Conservation (phyloP, 2,888 invertebrate genomes). For the Hyposoter didymator region DNA sequence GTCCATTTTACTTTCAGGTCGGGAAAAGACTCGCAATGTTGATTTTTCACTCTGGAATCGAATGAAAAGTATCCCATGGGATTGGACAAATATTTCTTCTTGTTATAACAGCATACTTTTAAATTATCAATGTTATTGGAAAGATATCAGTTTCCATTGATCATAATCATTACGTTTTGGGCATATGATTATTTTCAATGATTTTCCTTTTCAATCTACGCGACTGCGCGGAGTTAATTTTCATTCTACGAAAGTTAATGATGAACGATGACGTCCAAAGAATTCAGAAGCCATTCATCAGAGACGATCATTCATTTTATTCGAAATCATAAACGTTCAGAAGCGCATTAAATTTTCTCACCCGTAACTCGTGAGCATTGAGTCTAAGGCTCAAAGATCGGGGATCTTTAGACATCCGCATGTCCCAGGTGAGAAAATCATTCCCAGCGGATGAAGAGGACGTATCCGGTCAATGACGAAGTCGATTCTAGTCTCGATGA, state of each 20-base stretch:
- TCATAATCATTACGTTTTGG: background rate
- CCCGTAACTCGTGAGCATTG: background rate
- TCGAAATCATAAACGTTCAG: constrained; percentile 19
- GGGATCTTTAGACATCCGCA: constrained; percentile 24
- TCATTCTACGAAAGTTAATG: constrained; percentile 21
- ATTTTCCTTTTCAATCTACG: background rate
- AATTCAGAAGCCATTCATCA: constrained; percentile 15
- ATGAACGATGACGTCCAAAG: constrained; percentile 17
- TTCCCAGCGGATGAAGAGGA: constrained; percentile 46
- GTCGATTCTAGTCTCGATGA: constrained; percentile 42
- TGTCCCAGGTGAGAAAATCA: constrained; percentile 39
- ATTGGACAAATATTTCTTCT: background rate
- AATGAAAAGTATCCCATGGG: background rate
- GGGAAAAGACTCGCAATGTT: background rate
- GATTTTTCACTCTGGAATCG: background rate
- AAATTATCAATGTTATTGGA: background rate
- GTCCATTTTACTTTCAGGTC: constrained; percentile 17
- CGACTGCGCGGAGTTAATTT: background rate
- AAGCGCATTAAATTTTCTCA: constrained; percentile 24
- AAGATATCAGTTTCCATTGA: background rate
- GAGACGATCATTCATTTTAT: background rate
- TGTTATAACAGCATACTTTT: background rate
- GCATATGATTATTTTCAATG: constrained; percentile 32
- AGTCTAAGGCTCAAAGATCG: constrained; percentile 16
- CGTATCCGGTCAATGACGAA: constrained; percentile 63